phyloP scores from a whole-genome alignment of 2,888 invertebrate genomes.

The Scaptomyza caliginosa region DNA sequence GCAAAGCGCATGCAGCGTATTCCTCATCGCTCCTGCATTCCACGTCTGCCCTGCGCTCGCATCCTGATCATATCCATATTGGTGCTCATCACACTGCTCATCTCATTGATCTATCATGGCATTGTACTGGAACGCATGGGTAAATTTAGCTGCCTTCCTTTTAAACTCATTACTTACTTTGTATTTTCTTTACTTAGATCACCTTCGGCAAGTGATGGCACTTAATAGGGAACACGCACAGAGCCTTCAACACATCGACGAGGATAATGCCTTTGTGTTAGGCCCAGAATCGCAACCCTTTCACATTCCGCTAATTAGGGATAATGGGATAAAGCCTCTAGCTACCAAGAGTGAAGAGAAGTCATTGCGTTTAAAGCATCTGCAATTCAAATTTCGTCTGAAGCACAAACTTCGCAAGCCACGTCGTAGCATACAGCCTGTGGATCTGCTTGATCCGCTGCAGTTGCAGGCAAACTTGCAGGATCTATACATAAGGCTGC shows the following conservation, averaged over 20 bases:
- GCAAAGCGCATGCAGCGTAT: slow-evolving; percentile 41
- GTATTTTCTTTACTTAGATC: slow-evolving; percentile 49
- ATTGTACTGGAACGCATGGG: slow-evolving; percentile 76
- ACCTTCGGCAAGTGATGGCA: slow-evolving; percentile 56
- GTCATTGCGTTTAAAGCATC: slow-evolving; percentile 48
- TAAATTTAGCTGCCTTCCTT: slow-evolving; percentile 10
- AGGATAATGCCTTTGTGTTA: slow-evolving; percentile 36
- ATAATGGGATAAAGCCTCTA: slow-evolving; percentile 1
- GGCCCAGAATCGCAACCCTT: slow-evolving; percentile 47
- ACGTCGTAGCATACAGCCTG: slow-evolving; percentile 30
- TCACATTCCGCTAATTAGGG: slow-evolving; percentile 23
- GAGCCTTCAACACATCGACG: slow-evolving; percentile 41
- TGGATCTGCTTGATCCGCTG: slow-evolving; percentile 70
- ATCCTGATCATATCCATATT: slow-evolving; percentile 61
- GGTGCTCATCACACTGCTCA: slow-evolving; percentile 63
- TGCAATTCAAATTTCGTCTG: slow-evolving; percentile 53
- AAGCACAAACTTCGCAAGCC: slow-evolving; percentile 30
- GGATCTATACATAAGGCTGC: slow-evolving; percentile 68
- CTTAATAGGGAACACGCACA: slow-evolving; percentile 54
- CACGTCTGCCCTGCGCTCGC: slow-evolving; percentile 49
- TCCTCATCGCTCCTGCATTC: slow-evolving; percentile 52
- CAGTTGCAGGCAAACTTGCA: slow-evolving; percentile 66
- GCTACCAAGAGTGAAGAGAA: slow-evolving; percentile 37
- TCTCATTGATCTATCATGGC: slow-evolving; percentile 76
- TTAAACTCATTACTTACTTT: not conserved